Percentiles rank a stretch among this genome's conserved stretches.
phyloP scores from a whole-genome alignment of 2,113 vertebrate species.

The Kryptolebias marmoratus region DNA sequence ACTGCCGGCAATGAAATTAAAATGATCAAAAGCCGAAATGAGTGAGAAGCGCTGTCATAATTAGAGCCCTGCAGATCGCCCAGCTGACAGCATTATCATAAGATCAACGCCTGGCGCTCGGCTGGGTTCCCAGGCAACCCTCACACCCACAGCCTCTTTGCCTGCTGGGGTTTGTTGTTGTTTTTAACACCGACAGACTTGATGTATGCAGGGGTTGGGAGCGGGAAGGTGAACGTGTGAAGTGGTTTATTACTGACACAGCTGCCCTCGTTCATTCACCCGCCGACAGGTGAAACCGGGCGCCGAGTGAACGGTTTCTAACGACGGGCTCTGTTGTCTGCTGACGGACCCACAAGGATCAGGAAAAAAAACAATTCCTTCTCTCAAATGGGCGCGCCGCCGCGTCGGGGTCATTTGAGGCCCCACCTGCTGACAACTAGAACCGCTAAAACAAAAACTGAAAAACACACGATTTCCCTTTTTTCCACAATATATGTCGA shows the following conservation, averaged over 20 bases:
- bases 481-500: too few species aligned
- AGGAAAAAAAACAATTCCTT: too few species aligned
- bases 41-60: not conserved
- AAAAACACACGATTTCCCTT: too few species aligned
- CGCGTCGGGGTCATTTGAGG: too few species aligned
- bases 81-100: slow-evolving; percentile 66
- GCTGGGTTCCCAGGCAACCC: slow-evolving; percentile 79
- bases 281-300: not conserved
- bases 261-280: not conserved
- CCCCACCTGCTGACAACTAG: too few species aligned
- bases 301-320: too few species aligned
- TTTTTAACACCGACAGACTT: slow-evolving; percentile 45
- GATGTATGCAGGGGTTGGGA: slow-evolving; percentile 72
- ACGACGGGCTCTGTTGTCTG: too few species aligned
- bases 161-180: slow-evolving; percentile 25
- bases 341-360: too few species aligned
- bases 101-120: slow-evolving; percentile 70
- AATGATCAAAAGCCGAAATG: not conserved
- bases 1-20: not conserved
- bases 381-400: too few species aligned
- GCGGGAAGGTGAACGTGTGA: slow-evolving; percentile 9
- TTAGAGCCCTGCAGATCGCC: not conserved
- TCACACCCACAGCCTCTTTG: slow-evolving; percentile 25
- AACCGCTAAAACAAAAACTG: too few species aligned
- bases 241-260: slow-evolving; percentile 8